Evolutionary conservation across 2,113 vertebrate species (phyloP).

Genomic region (Pygoscelis adeliae): DNA sequence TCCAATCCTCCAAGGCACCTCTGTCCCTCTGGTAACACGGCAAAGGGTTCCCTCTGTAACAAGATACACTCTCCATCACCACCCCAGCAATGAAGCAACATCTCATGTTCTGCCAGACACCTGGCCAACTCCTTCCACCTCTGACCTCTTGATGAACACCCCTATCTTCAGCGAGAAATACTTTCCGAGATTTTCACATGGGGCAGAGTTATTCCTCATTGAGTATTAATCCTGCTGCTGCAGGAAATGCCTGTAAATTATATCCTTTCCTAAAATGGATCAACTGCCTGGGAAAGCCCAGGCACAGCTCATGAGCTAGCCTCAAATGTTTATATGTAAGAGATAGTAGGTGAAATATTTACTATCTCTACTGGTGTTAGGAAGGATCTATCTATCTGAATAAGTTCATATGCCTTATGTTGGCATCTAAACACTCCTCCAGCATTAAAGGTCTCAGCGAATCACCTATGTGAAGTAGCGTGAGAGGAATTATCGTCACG

Average conservation of each 20-base stretch:
- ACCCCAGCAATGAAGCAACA: not conserved
- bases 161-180: not conserved
- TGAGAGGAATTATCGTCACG: not conserved
- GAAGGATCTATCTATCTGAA: not conserved
- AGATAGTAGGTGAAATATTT: constrained; percentile 16
- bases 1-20: constrained; percentile 10
- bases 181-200: constrained; percentile 1
- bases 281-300: constrained; percentile 38
- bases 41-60: constrained; percentile 14
- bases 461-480: not conserved
- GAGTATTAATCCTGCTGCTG: constrained; percentile 29
- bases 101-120: constrained; percentile 21
- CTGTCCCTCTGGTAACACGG: not conserved
- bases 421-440: not conserved
- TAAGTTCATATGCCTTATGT: not conserved
- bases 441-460: not conserved
- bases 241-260: constrained; percentile 40
- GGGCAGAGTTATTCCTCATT: not conserved
- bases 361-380: not conserved
- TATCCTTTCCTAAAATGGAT: constrained; percentile 23
- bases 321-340: not conserved
- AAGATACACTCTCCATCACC: not conserved
- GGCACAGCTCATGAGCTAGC: not conserved
- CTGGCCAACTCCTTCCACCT: constrained; percentile 35
- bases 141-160: not conserved